Base-by-base conservation (phyloP, 2,888 invertebrate species). In the Mylabris sibirica region DNA sequence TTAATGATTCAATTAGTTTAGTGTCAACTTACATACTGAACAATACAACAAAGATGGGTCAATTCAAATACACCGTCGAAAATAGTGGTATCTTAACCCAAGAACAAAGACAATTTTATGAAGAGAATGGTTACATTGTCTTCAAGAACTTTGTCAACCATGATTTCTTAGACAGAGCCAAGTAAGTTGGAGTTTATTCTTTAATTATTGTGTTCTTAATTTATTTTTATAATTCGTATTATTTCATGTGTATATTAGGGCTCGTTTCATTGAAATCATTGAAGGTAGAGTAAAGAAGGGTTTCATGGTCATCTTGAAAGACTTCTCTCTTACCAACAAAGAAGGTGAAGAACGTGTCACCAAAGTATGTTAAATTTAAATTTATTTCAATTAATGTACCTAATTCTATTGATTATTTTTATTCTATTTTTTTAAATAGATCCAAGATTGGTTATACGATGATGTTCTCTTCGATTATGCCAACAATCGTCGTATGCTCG, bases 41-140 rank as follows among this genome's bases (percentile, higher is more conserved):
- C 44, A 44, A 44, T 2, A 17, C 17, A 44, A 17, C 14, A 1
- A 14, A 38, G 2, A 38, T 49, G 49, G 20, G 20, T 20, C 20
- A n/a, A 9, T 49, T 20, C n/a, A 20, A 2, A 49, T 49, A 49
- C 20, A 49, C 49, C 49, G 49, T 49, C 9, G 20, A 17, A 8
- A 20, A 20, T 9, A 17, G 20, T n/a, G n/a, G n/a, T n/a, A n/a
- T n/a, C n/a, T n/a, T n/a, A n/a, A n/a, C n/a, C n/a, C n/a, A n/a
- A n/a, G 88, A 88, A 41, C 92, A 95, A 81, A 83, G 90, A 35
- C 79, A 87, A 64, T 95, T 92, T 81, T 96, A 95, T 79, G 91
- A 93, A 75, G 88, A 90, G 62, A 93, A 96, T 87, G 96, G 96
- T 1, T 96, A 88, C 80, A 78, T 96, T n/a, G 87, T 96, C 1